Percentiles rank a stretch among this genome's conserved stretches.
Evolutionary conservation across 30 jellyfish, hydroid and myxozoan genomes (phyloP).

Genomic region (Sanderia malayensis): DNA sequence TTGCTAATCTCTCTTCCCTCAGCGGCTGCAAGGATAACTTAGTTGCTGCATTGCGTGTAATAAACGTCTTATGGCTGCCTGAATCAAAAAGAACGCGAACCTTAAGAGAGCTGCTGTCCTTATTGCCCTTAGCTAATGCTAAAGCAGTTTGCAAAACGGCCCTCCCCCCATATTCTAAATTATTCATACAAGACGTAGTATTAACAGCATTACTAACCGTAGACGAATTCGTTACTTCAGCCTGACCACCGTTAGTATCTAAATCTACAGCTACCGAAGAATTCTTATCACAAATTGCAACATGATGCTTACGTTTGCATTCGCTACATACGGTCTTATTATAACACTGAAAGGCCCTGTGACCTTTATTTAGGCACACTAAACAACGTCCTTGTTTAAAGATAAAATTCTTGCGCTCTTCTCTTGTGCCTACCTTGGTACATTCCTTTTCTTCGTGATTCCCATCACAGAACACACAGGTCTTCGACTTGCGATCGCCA

Average conservation of each 20-base stretch:
- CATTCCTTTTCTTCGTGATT: slow-evolving; percentile 26
- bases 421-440: neutral
- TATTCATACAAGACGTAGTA: slow-evolving; percentile 37
- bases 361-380: slow-evolving; percentile 26
- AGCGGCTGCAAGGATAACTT: slow-evolving; percentile 15
- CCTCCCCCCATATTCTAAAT: slow-evolving; percentile 42
- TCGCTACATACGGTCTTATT: neutral
- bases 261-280: too few species aligned
- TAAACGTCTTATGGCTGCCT: slow-evolving; percentile 33
- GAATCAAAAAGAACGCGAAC: slow-evolving; percentile 39
- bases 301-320: slow-evolving; percentile 45
- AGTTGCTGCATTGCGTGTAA: slow-evolving; percentile 8
- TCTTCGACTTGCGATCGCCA: slow-evolving; percentile 18
- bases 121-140: slow-evolving; percentile 18
- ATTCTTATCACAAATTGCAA: slow-evolving; percentile 35
- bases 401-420: slow-evolving; percentile 30
- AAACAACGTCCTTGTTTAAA: slow-evolving; percentile 33
- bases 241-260: neutral
- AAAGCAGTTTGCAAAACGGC: slow-evolving; percentile 59
- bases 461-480: slow-evolving; percentile 28
- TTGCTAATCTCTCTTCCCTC: slow-evolving; percentile 17
- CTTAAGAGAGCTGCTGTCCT: neutral
- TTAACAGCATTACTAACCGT: slow-evolving; percentile 8
- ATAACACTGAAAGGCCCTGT: slow-evolving; percentile 40
- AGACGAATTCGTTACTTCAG: neutral